Conservation (phyloP, 2,888 invertebrate species). For the Tetropium fuscum region DNA sequence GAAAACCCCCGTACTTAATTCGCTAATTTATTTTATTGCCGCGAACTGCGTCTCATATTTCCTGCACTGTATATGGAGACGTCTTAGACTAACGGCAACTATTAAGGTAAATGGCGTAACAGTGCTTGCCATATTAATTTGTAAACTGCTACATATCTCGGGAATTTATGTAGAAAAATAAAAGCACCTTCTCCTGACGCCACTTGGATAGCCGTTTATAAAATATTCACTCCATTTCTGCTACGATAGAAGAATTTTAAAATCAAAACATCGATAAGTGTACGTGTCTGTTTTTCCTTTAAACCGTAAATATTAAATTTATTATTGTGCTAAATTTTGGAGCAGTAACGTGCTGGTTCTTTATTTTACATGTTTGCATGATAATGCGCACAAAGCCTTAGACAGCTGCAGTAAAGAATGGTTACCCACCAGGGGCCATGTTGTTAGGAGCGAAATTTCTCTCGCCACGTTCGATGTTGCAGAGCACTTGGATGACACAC, state of each 20-base stretch:
- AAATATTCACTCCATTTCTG: slow-evolving; percentile 11
- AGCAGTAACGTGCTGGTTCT: not conserved
- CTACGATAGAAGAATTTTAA: slow-evolving; percentile 10
- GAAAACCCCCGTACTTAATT: slow-evolving; percentile 43
- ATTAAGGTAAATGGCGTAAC: slow-evolving; percentile 29
- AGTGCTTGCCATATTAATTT: slow-evolving; percentile 21
- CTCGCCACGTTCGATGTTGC: too few species aligned
- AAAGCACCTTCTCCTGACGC: slow-evolving; percentile 15
- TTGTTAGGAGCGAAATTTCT: too few species aligned
- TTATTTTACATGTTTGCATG: too few species aligned
- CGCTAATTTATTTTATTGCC: slow-evolving; percentile 52
- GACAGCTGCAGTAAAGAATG: too few species aligned
- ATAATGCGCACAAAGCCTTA: too few species aligned
- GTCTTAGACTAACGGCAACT: slow-evolving; percentile 34
- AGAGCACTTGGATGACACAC: too few species aligned
- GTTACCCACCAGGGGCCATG: too few species aligned
- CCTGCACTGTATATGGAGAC: slow-evolving; percentile 33
- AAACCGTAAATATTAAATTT: slow-evolving; percentile 16
- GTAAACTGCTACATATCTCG: slow-evolving; percentile 10
- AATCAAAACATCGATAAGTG: slow-evolving; percentile 7
- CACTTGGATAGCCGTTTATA: slow-evolving; percentile 10
- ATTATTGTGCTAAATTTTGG: slow-evolving; percentile 6
- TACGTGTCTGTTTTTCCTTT: not conserved
- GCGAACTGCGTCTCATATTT: slow-evolving; percentile 40
- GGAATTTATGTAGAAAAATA: slow-evolving; percentile 22